A percentile compares a stretch with the other conserved stretches of the same genome.
phyloP scores from a whole-genome alignment of 2,797 vertebrate species.

The Rhabdomys pumilio region DNA sequence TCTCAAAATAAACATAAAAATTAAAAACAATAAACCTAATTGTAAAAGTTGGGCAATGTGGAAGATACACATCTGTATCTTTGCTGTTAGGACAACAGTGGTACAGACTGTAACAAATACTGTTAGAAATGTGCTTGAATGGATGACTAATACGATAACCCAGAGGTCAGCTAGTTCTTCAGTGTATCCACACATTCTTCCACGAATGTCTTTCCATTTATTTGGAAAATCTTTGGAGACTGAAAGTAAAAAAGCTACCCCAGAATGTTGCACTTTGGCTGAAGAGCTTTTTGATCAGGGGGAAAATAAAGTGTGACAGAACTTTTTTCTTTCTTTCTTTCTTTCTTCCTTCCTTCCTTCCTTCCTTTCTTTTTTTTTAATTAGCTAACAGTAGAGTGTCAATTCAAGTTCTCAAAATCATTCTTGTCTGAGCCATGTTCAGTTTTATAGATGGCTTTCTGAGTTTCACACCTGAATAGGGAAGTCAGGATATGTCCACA shows the following conservation, averaged over 20 bases:
- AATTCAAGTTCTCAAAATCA: background rate
- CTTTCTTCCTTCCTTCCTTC: too few species aligned
- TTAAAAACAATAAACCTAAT: background rate
- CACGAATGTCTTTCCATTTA: background rate
- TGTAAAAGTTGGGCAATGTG: background rate
- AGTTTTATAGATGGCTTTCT: background rate
- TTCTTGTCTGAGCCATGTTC: background rate
- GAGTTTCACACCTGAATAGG: background rate
- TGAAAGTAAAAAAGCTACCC: background rate
- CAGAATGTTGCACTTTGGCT: background rate
- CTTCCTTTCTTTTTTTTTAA: background rate
- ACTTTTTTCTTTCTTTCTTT: background rate
- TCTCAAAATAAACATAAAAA: background rate
- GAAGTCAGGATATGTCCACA: background rate
- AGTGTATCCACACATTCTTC: background rate
- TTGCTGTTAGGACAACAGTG: background rate
- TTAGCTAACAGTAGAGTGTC: background rate
- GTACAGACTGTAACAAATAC: background rate
- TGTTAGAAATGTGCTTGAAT: background rate
- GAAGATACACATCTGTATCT: background rate
- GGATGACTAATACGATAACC: background rate
- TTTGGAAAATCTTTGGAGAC: slow-evolving; percentile 56
- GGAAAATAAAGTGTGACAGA: slow-evolving; percentile 1
- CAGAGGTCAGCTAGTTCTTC: background rate
- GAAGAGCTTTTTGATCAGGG: slow-evolving; percentile 20